Base-by-base conservation (phyloP, 1,140 invertebrate genomes). In the Cydia amplana region DNA sequence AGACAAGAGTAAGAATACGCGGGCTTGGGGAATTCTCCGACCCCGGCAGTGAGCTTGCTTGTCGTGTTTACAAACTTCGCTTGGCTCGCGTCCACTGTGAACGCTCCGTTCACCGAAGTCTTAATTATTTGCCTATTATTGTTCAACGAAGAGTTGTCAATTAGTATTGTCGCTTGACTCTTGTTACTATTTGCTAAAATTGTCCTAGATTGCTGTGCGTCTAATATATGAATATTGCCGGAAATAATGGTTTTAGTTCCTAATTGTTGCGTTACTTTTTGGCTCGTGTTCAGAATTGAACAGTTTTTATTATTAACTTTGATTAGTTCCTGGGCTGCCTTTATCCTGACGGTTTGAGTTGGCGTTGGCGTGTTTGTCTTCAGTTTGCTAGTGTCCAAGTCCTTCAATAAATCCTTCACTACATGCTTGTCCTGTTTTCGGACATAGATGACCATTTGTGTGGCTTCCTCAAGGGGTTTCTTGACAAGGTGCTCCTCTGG, bases 1-100 rank as follows among this genome's bases (percentile, higher is more conserved):
- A 99, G 94, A 93, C 98, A 99, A 43, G 98, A 99, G 86, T 99
- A 99, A 1, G 98, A 99, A 92, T 99, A 99, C 0, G 98, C 97
- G 0, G 98, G 98, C 93, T 99, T 99, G 0, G 98, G 98, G 87
- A 97, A 99, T 1, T 95, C 94, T 80, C 96, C 96, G 4, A 78
- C 73, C n/a, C 75, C 55, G 75, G 81, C 79, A 77, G 95, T 83
- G 88, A 80, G 94, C 93, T 83, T 94, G 88, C 49, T 94, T 84
- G 79, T 87, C 74, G 81, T 81, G 80, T 90, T 90, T 74, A 93
- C 79, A 88, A 90, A 93, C 85, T 94, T 89, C 85, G 93, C 73
- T 90, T 93, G 80, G 87, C 82, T 80, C 83, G 84, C 90, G 78
- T 94, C 80, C 84, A 94, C 83, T 75, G 89, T 86, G 76, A 90